Percentiles rank a stretch among this genome's conserved stretches.
These are phyloP conservation scores for Dicerorhinus sumatrensis DNA, from an alignment of 2,113 vertebrate genomes.

Conservation along the genomic window DNA sequence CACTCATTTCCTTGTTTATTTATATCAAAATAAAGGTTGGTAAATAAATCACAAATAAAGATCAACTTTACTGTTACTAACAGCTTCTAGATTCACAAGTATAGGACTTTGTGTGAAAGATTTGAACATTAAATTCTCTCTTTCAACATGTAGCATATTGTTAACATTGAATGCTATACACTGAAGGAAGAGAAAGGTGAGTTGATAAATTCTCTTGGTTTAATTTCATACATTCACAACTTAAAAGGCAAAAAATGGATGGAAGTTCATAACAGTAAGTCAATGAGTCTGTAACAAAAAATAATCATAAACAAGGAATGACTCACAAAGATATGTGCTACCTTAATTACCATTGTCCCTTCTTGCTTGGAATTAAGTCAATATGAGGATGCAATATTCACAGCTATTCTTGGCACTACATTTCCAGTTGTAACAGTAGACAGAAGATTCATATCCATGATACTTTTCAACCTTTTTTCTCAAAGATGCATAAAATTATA, in stretches of 20 bases:
- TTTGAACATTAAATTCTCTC: neutral
- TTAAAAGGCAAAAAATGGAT: slow-evolving; percentile 32
- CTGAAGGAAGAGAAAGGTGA: neutral
- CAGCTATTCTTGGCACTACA: neutral
- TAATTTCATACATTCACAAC: slow-evolving; percentile 29
- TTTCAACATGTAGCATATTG: neutral
- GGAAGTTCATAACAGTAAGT: neutral
- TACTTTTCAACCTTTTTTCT: slow-evolving; percentile 75
- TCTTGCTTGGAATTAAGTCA: slow-evolving; percentile 70
- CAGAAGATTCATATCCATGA: slow-evolving; percentile 68
- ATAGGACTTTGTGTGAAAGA: neutral
- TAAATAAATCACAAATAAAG: neutral
- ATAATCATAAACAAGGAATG: slow-evolving; percentile 62
- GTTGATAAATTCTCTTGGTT: slow-evolving; percentile 28
- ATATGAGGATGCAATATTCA: slow-evolving; percentile 34
- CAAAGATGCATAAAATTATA: slow-evolving; percentile 80
- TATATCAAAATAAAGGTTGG: neutral
- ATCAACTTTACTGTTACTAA: neutral
- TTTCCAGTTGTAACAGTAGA: slow-evolving; percentile 63
- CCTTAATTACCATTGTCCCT: slow-evolving; percentile 44
- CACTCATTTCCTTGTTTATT: neutral
- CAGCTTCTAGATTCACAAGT: neutral
- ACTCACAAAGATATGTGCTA: slow-evolving; percentile 65
- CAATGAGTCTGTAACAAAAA: slow-evolving; percentile 16
- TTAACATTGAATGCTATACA: neutral